Base-by-base conservation (phyloP, 2,113 vertebrate species). In the Pelvicachromis taeniatus region DNA sequence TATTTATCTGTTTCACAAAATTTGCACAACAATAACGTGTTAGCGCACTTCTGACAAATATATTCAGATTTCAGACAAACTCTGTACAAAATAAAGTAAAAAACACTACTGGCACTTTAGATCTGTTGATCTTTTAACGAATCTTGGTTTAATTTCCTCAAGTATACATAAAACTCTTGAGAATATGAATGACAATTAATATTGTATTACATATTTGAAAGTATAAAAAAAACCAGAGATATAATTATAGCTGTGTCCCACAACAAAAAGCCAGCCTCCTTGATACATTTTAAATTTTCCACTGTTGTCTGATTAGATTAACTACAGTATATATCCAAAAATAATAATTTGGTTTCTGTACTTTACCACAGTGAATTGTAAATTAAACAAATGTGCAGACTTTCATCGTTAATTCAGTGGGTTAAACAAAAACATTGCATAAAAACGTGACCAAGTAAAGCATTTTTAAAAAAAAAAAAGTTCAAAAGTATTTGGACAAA, bases 1-100 rank as follows among this genome's bases (percentile, higher is more conserved):
- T 19, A 40, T 65, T 38, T 29, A 59, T 85, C 80, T 38, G 79
- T 31, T 52, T 52, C 70, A 31, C 70, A 75, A 52, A 75, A 75
- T 78, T n/a, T 75, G 17, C 70, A 52, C 45, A 75, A 52, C 26
- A 75, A 75, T 75, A 75, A 9, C 26, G 48, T 13, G 45, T 52
- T 50, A n/a, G 70, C 48, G 4, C 4, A 50, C 9, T 75, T 75
- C 45, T 75, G 26, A 52, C 70, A 52, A 52, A 75, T 52, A 52
- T 75, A n/a, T 19, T 31, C 42, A 75, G 70, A 75, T 75, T 75
- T 75, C 45, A 75, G 52, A 52, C 45, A 33, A 75, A n/a, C 70
- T 75, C 45, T 50, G 16, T 33, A 52, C 17, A 52, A 52, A 52
- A 29, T 0, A 31, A 53, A 53, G 52, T 53, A 31, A 63, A 63